A percentile compares a stretch with the other conserved stretches of the same genome.
Evolutionary conservation across 1,140 invertebrate genomes (phyloP).

Genomic region (Drosophila elegans): DNA sequence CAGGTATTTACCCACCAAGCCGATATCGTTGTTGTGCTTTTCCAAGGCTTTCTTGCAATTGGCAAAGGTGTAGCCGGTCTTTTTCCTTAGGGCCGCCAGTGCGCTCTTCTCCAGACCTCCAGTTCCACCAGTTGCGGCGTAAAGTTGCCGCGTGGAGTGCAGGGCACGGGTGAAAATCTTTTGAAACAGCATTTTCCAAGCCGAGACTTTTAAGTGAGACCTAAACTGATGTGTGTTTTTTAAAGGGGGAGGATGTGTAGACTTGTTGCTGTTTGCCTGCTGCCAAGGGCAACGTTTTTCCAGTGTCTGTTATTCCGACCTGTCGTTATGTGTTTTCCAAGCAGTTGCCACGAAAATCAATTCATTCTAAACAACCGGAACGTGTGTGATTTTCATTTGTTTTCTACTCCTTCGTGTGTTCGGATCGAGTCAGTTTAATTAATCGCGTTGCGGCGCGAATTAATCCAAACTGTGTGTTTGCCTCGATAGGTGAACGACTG

Average conservation of each 20-base stretch:
- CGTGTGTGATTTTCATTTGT: slow-evolving; percentile 54
- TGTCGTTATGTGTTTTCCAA: slow-evolving; percentile 18
- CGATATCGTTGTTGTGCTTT: slow-evolving; percentile 93
- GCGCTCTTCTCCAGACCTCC: slow-evolving; percentile 86
- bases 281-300: slow-evolving; percentile 46
- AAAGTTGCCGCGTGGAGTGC: slow-evolving; percentile 84
- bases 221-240: neutral
- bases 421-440: slow-evolving; percentile 18
- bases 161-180: slow-evolving; percentile 66
- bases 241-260: neutral
- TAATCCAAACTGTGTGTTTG: slow-evolving; percentile 22
- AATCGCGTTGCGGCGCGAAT: slow-evolving; percentile 48
- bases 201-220: neutral
- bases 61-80: slow-evolving; percentile 96
- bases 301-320: slow-evolving; percentile 40
- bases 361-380: slow-evolving; percentile 43
- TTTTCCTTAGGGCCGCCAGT: slow-evolving; percentile 94
- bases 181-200: slow-evolving; percentile 48
- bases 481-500: slow-evolving; percentile 22
- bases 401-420: slow-evolving; percentile 44
- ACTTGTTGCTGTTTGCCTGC: slow-evolving; percentile 50
- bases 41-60: slow-evolving; percentile 98
- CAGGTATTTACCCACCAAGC: slow-evolving; percentile 55
- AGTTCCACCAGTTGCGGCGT: slow-evolving; percentile 73
- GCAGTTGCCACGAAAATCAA: slow-evolving; percentile 58